phyloP scores from a whole-genome alignment of 2,888 invertebrate species.

The Drosophila stalkeri region DNA sequence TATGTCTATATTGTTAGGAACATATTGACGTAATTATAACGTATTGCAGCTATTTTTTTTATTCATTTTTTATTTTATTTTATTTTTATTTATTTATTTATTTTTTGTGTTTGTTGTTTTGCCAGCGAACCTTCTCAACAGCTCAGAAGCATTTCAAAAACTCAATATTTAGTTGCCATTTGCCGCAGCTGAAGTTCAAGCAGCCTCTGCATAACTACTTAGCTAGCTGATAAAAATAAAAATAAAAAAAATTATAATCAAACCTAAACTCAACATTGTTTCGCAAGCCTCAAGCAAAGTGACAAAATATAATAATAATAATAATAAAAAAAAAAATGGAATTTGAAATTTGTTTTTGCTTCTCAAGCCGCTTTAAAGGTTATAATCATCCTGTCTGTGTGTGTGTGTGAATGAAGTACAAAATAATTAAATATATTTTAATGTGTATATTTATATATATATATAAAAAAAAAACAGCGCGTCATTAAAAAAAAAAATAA shows the following conservation, averaged over 20 bases:
- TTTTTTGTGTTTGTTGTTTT: constrained; percentile 20
- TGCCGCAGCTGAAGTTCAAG: constrained; percentile 40
- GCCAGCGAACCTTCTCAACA: constrained; percentile 19
- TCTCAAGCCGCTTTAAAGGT: constrained; percentile 35
- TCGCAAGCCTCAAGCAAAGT: constrained; percentile 24
- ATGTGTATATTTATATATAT: constrained; percentile 10
- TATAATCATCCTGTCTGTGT: constrained; percentile 13
- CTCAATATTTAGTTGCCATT: constrained; percentile 17
- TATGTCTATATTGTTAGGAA: constrained; percentile 84
- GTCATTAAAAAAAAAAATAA: constrained; percentile 23
- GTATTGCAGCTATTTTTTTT: constrained; percentile 85
- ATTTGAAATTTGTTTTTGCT: constrained; percentile 1
- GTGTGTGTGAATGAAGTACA: constrained; percentile 5
- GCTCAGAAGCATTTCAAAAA: constrained; percentile 26
- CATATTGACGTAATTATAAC: constrained; percentile 85
- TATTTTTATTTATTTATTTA: constrained; percentile 36
- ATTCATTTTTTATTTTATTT: constrained; percentile 44
- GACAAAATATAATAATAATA: constrained; percentile 1
- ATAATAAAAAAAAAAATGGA: background rate
- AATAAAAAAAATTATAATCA: background rate
- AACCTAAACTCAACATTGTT: constrained; percentile 4
- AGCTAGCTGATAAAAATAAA: constrained; percentile 7
- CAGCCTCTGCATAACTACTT: constrained; percentile 45
- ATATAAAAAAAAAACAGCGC: constrained; percentile 20
- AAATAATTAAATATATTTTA: background rate